These are phyloP conservation scores for Polypterus bichir DNA, from an alignment of 2,113 vertebrate species.

Conservation along the genomic window DNA sequence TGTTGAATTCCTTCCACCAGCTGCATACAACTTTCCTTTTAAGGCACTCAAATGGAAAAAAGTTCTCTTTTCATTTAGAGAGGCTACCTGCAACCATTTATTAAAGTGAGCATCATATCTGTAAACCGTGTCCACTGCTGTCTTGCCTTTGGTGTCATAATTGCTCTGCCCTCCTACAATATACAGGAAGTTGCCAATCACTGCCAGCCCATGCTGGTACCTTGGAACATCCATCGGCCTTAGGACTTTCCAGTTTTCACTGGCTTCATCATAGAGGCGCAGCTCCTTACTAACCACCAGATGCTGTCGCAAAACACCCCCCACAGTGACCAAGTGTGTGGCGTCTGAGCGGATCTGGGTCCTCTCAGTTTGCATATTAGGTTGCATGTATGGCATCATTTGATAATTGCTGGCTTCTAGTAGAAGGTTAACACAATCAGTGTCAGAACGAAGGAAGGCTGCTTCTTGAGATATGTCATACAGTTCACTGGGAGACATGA, in stretches of 20 bases:
- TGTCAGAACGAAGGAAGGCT: constrained; percentile 49
- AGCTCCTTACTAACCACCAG: constrained; percentile 61
- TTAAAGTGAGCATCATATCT: constrained; percentile 62
- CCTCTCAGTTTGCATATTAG: constrained; percentile 52
- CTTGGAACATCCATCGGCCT: constrained; percentile 57
- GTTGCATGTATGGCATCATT: constrained; percentile 66
- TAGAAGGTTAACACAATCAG: constrained; percentile 57
- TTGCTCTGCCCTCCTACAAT: constrained; percentile 66
- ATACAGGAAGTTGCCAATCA: constrained; percentile 59
- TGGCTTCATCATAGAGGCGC: constrained; percentile 47
- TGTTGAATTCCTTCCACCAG: constrained; percentile 51
- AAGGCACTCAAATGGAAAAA: constrained; percentile 64
- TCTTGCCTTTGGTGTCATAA: constrained; percentile 68
- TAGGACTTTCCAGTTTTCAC: constrained; percentile 44
- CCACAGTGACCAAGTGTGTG: constrained; percentile 51
- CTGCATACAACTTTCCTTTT: constrained; percentile 52
- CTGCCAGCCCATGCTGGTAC: constrained; percentile 61
- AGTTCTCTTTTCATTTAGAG: constrained; percentile 61
- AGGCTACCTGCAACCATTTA: constrained; percentile 55
- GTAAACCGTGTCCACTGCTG: constrained; percentile 58
- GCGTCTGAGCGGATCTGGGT: constrained; percentile 52
- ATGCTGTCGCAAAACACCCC: constrained; percentile 63
- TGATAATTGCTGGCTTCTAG: constrained; percentile 69
- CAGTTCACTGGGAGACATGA: constrained; percentile 56
- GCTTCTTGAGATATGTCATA: constrained; percentile 58